Percentiles rank a stretch among this genome's conserved stretches.
Conservation (phyloP, 2,888 invertebrate species). For the Deilephila porcellus region DNA sequence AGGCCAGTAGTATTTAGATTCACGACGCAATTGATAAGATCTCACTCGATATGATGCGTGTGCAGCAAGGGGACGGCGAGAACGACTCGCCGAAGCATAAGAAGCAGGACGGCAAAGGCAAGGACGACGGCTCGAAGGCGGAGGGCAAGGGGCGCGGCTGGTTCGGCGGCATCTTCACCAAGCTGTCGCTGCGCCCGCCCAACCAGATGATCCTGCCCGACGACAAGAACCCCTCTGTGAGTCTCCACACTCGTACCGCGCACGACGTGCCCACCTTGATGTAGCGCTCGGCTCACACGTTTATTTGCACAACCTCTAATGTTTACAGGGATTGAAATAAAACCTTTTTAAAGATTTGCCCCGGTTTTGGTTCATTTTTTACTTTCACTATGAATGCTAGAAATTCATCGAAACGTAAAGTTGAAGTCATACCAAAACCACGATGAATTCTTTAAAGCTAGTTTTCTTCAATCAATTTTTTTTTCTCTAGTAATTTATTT, state of each 20-base stretch:
- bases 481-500: too few species aligned
- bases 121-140: conserved; percentile 41
- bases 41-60: not conserved
- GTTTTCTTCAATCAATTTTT: too few species aligned
- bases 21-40: not conserved
- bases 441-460: too few species aligned
- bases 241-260: conserved; percentile 50
- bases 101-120: conserved; percentile 39
- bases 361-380: too few species aligned
- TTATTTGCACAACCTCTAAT: too few species aligned
- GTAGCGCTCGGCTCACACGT: conserved; percentile 36
- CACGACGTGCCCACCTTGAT: conserved; percentile 57
- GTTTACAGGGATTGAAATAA: too few species aligned
- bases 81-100: conserved; percentile 79
- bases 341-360: too few species aligned
- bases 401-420: too few species aligned
- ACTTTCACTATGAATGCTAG: too few species aligned
- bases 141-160: conserved; percentile 83
- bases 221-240: conserved; percentile 95
- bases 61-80: conserved; percentile 75
- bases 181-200: conserved; percentile 92
- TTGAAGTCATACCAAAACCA: too few species aligned
- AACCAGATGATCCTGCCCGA: conserved; percentile 98
- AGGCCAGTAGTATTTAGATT: not conserved
- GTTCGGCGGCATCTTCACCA: conserved; percentile 95